phyloP scores from a whole-genome alignment of 1,140 invertebrate genomes.

The Ooceraea biroi region DNA sequence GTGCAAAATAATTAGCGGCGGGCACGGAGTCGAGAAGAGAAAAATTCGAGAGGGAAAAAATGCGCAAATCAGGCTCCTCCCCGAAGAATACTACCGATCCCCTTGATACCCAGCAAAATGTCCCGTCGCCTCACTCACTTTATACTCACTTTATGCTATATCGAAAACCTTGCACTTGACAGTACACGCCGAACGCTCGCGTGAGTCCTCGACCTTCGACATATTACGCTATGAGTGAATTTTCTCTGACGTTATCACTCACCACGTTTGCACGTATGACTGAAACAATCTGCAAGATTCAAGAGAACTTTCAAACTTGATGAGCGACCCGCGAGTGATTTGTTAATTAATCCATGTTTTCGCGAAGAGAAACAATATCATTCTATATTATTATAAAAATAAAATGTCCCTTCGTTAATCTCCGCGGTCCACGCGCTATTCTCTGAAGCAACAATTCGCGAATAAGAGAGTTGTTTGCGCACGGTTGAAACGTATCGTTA shows the following conservation, averaged over 20 bases:
- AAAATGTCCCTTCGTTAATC: background rate
- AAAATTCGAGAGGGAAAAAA: background rate
- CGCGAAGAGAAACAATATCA: background rate
- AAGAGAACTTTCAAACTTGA: background rate
- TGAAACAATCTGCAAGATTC: background rate
- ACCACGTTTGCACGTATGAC: background rate
- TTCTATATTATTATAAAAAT: background rate
- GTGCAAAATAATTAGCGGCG: slow-evolving; percentile 68
- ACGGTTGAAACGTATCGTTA: background rate
- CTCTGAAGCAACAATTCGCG: background rate
- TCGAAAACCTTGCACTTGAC: slow-evolving; percentile 59
- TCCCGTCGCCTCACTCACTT: slow-evolving; percentile 18
- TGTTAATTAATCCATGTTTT: slow-evolving; percentile 9
- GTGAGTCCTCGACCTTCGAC: slow-evolving; percentile 43
- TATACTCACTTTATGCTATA: slow-evolving; percentile 40
- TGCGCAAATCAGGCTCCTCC: slow-evolving; percentile 38
- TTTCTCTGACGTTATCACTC: slow-evolving; percentile 10
- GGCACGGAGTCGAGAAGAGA: background rate
- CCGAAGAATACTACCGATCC: slow-evolving; percentile 53
- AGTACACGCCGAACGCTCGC: slow-evolving; percentile 32
- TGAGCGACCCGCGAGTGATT: background rate
- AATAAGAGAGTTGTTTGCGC: background rate
- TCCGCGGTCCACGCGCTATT: background rate
- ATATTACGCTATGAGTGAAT: slow-evolving; percentile 30
- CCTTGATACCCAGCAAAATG: background rate